A percentile compares a stretch with the other conserved stretches of the same genome.
Evolutionary conservation across 1,140 invertebrate species (phyloP).

Genomic region (Tachypleus tridentatus): DNA sequence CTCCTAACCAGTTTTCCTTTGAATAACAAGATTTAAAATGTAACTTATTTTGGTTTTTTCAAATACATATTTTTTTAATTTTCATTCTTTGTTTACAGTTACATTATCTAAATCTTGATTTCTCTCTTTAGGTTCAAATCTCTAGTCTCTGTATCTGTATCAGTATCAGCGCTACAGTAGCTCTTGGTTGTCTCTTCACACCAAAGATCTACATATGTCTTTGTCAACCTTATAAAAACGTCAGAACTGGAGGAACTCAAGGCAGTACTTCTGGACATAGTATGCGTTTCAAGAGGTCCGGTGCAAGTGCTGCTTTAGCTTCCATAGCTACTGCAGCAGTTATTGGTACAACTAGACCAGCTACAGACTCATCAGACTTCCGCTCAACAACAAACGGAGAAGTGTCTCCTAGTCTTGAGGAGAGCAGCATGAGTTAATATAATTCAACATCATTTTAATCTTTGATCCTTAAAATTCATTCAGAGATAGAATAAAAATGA

Average conservation of each 20-base stretch:
- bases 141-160: conserved; percentile 65
- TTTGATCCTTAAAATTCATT: too few species aligned
- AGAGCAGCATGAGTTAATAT: conserved; percentile 3
- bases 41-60: too few species aligned
- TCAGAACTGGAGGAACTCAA: conserved; percentile 33
- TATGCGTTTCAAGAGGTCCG: conserved; percentile 10
- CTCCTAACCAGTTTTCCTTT: too few species aligned
- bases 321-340: conserved; percentile 5
- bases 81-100: too few species aligned
- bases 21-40: too few species aligned
- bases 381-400: conserved; percentile 16
- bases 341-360: conserved; percentile 8
- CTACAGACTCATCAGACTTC: conserved; percentile 10
- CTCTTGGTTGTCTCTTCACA: conserved; percentile 58
- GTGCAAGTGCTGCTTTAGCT: conserved; percentile 1
- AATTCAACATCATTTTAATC: too few species aligned
- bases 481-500: too few species aligned
- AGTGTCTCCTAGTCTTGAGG: conserved; percentile 14
- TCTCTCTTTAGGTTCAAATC: conserved; percentile 52
- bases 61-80: too few species aligned
- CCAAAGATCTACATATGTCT: conserved; percentile 64
- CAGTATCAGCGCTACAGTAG: conserved; percentile 61
- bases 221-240: conserved; percentile 63
- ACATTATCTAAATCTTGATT: background rate
- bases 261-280: conserved; percentile 1